A percentile compares a stretch with the other conserved stretches of the same genome.
These are phyloP conservation scores for Brachyhypopomus gauderio DNA, from an alignment of 2,113 vertebrate genomes.

Conservation along the genomic window DNA sequence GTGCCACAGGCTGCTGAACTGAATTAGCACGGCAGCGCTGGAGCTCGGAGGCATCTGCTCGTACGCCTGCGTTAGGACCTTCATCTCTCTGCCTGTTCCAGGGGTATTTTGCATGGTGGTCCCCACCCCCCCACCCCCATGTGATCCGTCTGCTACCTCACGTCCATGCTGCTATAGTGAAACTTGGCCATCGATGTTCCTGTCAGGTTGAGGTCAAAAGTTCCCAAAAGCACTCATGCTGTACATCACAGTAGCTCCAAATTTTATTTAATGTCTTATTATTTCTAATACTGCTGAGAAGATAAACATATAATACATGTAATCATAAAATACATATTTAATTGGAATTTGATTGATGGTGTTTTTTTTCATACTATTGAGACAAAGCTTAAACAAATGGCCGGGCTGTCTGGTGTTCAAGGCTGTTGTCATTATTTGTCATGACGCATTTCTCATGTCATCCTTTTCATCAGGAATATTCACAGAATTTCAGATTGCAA, in stretches of 20 bases:
- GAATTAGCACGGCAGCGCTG: conserved; percentile 38
- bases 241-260: neutral
- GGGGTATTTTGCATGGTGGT: conserved; percentile 48
- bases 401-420: no score
- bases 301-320: neutral
- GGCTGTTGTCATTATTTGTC: no score
- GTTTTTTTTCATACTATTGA: no score
- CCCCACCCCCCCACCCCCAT: conserved; percentile 15
- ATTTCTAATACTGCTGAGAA: no score
- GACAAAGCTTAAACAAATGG: no score
- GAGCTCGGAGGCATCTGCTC: conserved; percentile 37
- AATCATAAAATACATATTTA: no score
- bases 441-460: no score
- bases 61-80: conserved; percentile 44
- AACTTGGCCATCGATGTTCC: conserved; percentile 19
- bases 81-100: conserved; percentile 56
- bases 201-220: conserved; percentile 27
- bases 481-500: no score
- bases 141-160: conserved; percentile 51
- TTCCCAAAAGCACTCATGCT: neutral
- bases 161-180: conserved; percentile 6
- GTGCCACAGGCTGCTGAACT: conserved; percentile 46
- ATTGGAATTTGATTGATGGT: neutral
- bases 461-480: no score
- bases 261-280: no score